A percentile compares a stretch with the other conserved stretches of the same genome.
Conservation (phyloP, 1,140 invertebrate genomes). For the Cyclina sinensis region DNA sequence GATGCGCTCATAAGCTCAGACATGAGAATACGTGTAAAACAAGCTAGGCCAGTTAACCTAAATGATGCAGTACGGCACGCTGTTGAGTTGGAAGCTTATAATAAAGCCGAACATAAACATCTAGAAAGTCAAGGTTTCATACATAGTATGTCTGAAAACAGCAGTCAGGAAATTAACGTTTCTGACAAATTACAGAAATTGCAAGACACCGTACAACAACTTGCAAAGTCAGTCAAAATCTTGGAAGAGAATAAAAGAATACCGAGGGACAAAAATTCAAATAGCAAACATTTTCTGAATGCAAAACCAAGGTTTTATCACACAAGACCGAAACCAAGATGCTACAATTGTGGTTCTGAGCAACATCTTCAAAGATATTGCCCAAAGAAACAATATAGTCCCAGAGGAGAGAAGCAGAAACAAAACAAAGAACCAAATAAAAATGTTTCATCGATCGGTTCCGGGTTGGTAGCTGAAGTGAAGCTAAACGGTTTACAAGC, state of each 20-base stretch:
- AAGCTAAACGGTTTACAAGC: not conserved
- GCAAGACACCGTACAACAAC: not conserved
- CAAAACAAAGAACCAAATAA: not conserved
- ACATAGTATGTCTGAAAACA: not conserved
- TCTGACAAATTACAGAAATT: not conserved
- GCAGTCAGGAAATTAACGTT: too few relatives aligned
- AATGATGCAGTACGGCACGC: constrained; percentile 70
- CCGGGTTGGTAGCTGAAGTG: not conserved
- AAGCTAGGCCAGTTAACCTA: constrained; percentile 55
- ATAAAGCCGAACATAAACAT: constrained; percentile 40
- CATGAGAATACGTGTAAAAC: constrained; percentile 52
- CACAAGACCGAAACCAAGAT: not conserved
- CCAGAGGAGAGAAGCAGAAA: not conserved
- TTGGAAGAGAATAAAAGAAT: not conserved
- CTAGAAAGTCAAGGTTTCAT: not conserved
- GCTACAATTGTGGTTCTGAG: not conserved
- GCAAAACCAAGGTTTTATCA: not conserved
- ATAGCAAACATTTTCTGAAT: not conserved
- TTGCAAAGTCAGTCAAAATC: not conserved
- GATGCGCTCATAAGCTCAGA: constrained; percentile 64
- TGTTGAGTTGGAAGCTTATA: constrained; percentile 63
- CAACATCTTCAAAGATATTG: not conserved
- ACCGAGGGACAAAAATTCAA: not conserved
- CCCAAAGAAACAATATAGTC: not conserved
- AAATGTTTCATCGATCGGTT: too few relatives aligned